These are phyloP conservation scores for Hoplodrina ambigua DNA, from an alignment of 2,888 invertebrate genomes.

Conservation along the genomic window DNA sequence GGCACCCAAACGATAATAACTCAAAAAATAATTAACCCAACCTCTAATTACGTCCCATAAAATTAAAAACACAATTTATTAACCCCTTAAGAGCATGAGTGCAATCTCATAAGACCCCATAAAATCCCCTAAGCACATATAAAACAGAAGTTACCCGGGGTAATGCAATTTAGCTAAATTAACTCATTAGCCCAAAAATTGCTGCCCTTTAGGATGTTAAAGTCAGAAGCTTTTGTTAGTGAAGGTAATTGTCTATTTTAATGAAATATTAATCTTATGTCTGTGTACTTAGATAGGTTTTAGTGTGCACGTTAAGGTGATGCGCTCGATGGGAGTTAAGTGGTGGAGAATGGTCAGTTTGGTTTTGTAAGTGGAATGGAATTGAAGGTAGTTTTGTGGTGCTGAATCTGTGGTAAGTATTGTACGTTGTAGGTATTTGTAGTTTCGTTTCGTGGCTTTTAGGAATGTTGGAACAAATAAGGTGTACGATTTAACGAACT, in stretches of 20 bases:
- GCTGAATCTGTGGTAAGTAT: not conserved
- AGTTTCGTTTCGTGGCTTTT: too few species aligned
- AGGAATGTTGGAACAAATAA: too few species aligned
- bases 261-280: constrained; percentile 62
- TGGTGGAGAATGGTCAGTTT: constrained; percentile 14
- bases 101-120: constrained; percentile 65
- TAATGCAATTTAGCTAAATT: constrained; percentile 74
- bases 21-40: constrained; percentile 46
- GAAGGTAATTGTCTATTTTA: constrained; percentile 62
- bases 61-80: constrained; percentile 58
- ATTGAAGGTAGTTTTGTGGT: constrained; percentile 7
- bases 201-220: constrained; percentile 55
- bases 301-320: constrained; percentile 39
- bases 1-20: constrained; percentile 14
- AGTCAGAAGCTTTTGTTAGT: constrained; percentile 57
- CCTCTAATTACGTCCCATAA: constrained; percentile 39
- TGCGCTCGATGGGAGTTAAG: constrained; percentile 24
- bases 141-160: constrained; percentile 66
- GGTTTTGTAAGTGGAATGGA: constrained; percentile 23
- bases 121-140: constrained; percentile 65
- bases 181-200: constrained; percentile 76
- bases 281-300: constrained; percentile 41
- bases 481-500: too few species aligned
- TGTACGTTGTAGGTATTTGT: not conserved
- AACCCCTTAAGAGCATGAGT: constrained; percentile 46